Percentiles rank a stretch among this genome's conserved stretches.
Evolutionary conservation across 1,140 invertebrate species (phyloP).

Genomic region (Sycophila sp.): DNA sequence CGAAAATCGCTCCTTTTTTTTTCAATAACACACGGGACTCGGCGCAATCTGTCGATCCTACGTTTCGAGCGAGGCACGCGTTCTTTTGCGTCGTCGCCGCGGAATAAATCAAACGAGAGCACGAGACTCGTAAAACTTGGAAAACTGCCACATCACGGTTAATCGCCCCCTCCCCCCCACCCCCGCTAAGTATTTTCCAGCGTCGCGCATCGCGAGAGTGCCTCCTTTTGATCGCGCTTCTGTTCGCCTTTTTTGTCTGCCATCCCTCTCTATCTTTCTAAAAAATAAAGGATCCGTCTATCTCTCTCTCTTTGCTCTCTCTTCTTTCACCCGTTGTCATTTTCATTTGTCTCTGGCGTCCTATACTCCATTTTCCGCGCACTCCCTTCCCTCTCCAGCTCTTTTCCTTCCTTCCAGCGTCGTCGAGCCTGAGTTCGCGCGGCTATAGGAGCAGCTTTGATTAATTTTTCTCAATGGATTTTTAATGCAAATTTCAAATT

Average conservation of each 20-base stretch:
- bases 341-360: background rate
- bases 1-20: conserved; percentile 9
- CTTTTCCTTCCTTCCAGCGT: background rate
- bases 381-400: background rate
- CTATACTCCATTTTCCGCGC: background rate
- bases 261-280: background rate
- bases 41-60: conserved; percentile 1
- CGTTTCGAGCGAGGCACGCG: background rate
- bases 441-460: background rate
- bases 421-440: too few relatives aligned
- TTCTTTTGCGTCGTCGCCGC: background rate
- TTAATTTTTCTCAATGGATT: conserved; percentile 21
- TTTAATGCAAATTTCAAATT: background rate
- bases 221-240: conserved; percentile 21
- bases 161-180: conserved; percentile 17
- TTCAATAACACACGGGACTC: conserved; percentile 3
- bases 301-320: background rate
- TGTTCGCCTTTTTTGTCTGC: background rate
- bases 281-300: too few relatives aligned
- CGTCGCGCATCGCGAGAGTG: background rate
- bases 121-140: conserved; percentile 33
- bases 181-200: conserved; percentile 12
- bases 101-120: conserved; percentile 28
- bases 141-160: conserved; percentile 40
- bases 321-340: background rate